phyloP scores from a whole-genome alignment of 2,888 invertebrate species.

The Melanotus villosus region DNA sequence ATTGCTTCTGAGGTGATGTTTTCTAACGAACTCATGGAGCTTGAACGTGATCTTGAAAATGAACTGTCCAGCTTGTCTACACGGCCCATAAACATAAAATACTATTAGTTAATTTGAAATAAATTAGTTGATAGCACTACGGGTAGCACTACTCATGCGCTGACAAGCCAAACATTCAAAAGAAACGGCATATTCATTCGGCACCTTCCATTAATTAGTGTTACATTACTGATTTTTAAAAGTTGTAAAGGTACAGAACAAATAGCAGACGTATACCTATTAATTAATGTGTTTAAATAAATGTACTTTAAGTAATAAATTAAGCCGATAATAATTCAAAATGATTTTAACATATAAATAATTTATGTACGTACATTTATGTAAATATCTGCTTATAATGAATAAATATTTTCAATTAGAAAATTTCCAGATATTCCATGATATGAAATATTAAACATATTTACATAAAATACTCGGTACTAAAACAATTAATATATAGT shows the following conservation, averaged over 20 bases:
- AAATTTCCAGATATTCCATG: not conserved
- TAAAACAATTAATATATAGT: slow-evolving; percentile 14
- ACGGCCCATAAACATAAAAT: slow-evolving; percentile 75
- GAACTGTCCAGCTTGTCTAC: slow-evolving; percentile 97
- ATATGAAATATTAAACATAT: not conserved
- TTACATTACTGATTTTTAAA: too few species aligned
- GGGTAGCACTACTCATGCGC: slow-evolving; percentile 60
- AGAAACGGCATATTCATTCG: slow-evolving; percentile 30
- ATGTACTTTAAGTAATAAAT: slow-evolving; percentile 32
- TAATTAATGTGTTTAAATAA: slow-evolving; percentile 41
- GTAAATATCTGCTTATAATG: slow-evolving; percentile 1
- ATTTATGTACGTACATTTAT: slow-evolving; percentile 23
- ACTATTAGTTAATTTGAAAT: slow-evolving; percentile 53
- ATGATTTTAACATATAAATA: slow-evolving; percentile 28
- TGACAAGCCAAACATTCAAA: slow-evolving; percentile 52
- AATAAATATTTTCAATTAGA: not conserved
- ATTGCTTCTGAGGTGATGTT: slow-evolving; percentile 97
- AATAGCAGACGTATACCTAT: slow-evolving; percentile 1
- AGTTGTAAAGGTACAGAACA: slow-evolving; percentile 15
- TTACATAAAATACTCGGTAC: slow-evolving; percentile 22
- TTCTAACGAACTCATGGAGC: slow-evolving; percentile 98
- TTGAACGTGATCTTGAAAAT: slow-evolving; percentile 96
- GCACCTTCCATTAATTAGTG: slow-evolving; percentile 24
- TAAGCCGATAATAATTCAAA: slow-evolving; percentile 25
- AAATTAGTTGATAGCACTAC: slow-evolving; percentile 21